Conservation (phyloP, 2,797 vertebrate species). For the Phalanger gymnotis region DNA sequence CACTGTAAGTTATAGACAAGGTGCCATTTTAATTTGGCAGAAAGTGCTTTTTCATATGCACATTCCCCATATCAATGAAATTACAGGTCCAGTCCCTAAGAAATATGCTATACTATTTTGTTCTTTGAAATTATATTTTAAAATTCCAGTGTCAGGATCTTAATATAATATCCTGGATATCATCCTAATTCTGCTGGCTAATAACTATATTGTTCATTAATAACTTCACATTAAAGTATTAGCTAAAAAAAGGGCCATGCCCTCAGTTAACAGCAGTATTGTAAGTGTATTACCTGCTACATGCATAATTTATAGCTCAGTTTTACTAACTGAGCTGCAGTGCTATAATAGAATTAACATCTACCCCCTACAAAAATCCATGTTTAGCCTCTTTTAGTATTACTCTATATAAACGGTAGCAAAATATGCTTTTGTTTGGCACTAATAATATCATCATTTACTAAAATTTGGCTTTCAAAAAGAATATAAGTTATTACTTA, state of each 20-base stretch:
- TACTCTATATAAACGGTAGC: constrained; percentile 27
- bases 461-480: constrained; percentile 15
- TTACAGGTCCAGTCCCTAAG: not conserved
- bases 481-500: not conserved
- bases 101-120: not conserved
- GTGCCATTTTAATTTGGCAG: too few relatives aligned
- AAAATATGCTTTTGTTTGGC: constrained; percentile 32
- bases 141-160: not conserved
- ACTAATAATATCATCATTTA: constrained; percentile 9
- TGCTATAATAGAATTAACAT: constrained; percentile 59
- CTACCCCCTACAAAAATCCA: constrained; percentile 32
- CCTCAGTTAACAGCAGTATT: constrained; percentile 67
- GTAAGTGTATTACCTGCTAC: constrained; percentile 46
- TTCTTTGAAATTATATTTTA: constrained; percentile 21
- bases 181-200: constrained; percentile 51
- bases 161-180: not conserved
- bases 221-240: constrained; percentile 67
- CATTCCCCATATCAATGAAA: not conserved
- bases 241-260: constrained; percentile 64
- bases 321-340: constrained; percentile 55
- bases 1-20: too few relatives aligned
- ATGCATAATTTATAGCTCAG: constrained; percentile 61
- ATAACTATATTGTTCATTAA: constrained; percentile 63
- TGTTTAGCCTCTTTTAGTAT: constrained; percentile 48
- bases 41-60: not conserved